These are phyloP conservation scores for Nymphicus hollandicus DNA, from an alignment of 2,113 vertebrate genomes.

Conservation along the genomic window DNA sequence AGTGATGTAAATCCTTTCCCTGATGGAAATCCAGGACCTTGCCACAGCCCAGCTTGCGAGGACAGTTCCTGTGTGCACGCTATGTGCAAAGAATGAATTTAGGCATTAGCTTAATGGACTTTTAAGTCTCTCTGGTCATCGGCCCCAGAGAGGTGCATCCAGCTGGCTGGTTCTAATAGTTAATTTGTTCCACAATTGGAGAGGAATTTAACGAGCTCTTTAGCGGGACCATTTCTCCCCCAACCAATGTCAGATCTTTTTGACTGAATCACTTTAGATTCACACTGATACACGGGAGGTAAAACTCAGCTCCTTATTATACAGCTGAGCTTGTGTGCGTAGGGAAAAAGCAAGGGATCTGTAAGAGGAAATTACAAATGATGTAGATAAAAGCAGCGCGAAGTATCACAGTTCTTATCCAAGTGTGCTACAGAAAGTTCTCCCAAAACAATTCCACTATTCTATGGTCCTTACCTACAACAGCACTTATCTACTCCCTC, in stretches of 20 bases:
- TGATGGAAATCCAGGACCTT: neutral
- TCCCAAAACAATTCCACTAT: neutral
- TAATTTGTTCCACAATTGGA: slow-evolving; percentile 17
- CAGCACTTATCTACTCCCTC: neutral
- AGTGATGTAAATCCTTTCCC: slow-evolving; percentile 19
- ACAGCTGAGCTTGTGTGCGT: neutral
- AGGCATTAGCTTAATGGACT: slow-evolving; percentile 9
- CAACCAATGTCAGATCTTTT: neutral
- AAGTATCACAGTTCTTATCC: neutral
- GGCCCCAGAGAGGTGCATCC: slow-evolving; percentile 1
- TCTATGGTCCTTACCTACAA: neutral
- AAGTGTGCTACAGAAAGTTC: neutral
- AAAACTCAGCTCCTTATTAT: neutral
- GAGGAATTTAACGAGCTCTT: neutral
- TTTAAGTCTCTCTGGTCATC: neutral
- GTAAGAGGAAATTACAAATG: neutral
- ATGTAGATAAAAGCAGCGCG: neutral
- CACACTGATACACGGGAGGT: neutral
- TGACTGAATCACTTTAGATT: neutral
- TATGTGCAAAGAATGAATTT: neutral
- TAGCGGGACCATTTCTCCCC: neutral
- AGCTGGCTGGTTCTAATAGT: neutral
- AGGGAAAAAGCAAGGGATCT: neutral
- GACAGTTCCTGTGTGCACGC: neutral
- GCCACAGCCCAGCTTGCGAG: neutral